A percentile compares a stretch with the other conserved stretches of the same genome.
Conservation (phyloP, 35 echinoderm and acorn worm species). For the Patiria miniata region DNA sequence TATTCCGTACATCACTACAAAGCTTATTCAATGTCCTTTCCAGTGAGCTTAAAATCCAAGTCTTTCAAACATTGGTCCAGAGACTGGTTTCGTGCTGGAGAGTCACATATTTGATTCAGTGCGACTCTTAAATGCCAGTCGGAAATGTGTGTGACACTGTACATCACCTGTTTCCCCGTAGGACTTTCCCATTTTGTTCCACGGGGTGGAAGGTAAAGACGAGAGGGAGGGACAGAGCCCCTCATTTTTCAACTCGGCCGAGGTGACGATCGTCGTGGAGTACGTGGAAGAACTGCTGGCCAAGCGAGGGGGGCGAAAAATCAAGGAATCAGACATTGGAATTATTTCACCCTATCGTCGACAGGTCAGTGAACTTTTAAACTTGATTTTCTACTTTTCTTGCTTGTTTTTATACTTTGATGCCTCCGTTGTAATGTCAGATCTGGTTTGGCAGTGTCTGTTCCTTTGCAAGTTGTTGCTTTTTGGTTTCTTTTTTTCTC, state of each 20-base stretch:
- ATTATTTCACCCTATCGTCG: slow-evolving; percentile 79
- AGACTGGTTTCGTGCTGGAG: too few species aligned
- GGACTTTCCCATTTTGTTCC: slow-evolving; percentile 78
- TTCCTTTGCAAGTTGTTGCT: too few species aligned
- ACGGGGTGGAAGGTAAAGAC: slow-evolving; percentile 74
- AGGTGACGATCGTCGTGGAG: slow-evolving; percentile 63
- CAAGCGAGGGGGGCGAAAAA: slow-evolving; percentile 58
- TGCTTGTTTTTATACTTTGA: too few species aligned
- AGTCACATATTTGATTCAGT: not conserved
- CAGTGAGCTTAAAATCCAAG: too few species aligned
- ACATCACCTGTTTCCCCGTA: not conserved
- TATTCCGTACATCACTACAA: too few species aligned
- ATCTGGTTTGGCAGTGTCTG: too few species aligned
- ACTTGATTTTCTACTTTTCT: too few species aligned
- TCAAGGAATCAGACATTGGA: slow-evolving; percentile 61
- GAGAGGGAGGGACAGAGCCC: slow-evolving; percentile 66
- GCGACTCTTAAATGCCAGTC: not conserved
- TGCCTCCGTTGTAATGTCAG: too few species aligned
- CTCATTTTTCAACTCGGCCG: slow-evolving; percentile 71
- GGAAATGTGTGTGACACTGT: not conserved
- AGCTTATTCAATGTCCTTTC: too few species aligned
- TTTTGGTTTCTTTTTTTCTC: too few species aligned
- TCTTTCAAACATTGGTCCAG: too few species aligned
- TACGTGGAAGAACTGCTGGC: slow-evolving; percentile 61
- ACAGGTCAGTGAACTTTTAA: slow-evolving; percentile 38